Evolutionary conservation across 2,797 vertebrate genomes (phyloP).

Genomic region (Myotis planiceps): DNA sequence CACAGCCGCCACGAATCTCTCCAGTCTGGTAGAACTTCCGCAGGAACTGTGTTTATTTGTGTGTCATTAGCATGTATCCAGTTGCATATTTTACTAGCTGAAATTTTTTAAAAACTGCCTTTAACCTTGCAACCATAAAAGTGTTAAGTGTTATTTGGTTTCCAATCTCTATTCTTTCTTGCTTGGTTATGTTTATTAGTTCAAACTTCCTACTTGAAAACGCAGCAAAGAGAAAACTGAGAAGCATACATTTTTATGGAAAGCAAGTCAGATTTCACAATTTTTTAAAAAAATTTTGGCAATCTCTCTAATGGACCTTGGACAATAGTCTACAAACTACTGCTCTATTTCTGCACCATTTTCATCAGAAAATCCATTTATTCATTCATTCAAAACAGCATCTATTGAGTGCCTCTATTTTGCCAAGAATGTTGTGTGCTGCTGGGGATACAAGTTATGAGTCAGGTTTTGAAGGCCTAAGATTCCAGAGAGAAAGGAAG

Average conservation of each 20-base stretch:
- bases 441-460: background rate
- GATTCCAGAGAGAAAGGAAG: background rate
- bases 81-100: background rate
- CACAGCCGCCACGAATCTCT: background rate
- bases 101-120: slow-evolving; percentile 14
- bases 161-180: background rate
- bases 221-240: background rate
- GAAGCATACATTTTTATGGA: background rate
- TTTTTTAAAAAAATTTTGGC: background rate
- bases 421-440: background rate
- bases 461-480: background rate
- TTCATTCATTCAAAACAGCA: slow-evolving; percentile 22
- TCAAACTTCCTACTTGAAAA: background rate
- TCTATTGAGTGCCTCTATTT: background rate
- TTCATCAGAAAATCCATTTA: background rate
- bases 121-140: slow-evolving; percentile 17
- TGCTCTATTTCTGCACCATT: background rate
- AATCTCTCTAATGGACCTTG: background rate
- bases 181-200: background rate
- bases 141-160: background rate
- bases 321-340: background rate
- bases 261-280: background rate
- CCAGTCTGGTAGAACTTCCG: background rate
- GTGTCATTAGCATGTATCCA: background rate
- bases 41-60: background rate